phyloP scores from a whole-genome alignment of 2,113 vertebrate genomes.

The Struthio camelus region DNA sequence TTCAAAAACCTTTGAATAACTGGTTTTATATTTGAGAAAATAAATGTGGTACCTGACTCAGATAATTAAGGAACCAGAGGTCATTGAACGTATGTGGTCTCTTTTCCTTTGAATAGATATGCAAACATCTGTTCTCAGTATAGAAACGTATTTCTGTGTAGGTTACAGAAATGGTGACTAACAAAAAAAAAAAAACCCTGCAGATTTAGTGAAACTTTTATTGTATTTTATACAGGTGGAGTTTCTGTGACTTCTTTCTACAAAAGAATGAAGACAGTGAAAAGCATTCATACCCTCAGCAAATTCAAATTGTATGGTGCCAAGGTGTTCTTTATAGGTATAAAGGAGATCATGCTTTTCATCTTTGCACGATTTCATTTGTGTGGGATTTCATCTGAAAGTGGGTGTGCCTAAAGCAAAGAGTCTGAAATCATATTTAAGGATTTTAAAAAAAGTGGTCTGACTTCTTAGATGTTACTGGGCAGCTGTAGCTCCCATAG shows the following conservation, averaged over 20 bases:
- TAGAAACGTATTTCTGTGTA: neutral
- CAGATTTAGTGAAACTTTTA: neutral
- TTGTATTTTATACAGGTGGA: slow-evolving; percentile 80
- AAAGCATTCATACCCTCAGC: slow-evolving; percentile 67
- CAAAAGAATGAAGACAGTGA: slow-evolving; percentile 51
- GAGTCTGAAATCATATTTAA: neutral
- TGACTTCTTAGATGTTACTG: neutral
- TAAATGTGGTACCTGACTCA: neutral
- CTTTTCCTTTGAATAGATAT: neutral
- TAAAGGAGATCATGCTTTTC: neutral
- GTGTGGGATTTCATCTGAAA: neutral
- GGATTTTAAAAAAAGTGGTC: neutral
- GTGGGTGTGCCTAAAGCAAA: neutral
- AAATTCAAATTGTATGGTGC: slow-evolving; percentile 84
- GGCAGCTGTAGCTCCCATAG: neutral
- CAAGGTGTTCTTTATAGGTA: slow-evolving; percentile 87
- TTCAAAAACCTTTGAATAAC: neutral
- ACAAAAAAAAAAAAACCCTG: neutral
- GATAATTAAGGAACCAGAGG: neutral
- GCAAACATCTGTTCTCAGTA: neutral
- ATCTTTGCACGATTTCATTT: neutral
- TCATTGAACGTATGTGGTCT: neutral
- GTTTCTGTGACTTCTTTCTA: slow-evolving; percentile 67
- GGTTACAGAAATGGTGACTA: neutral
- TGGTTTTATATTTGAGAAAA: neutral